Conservation (phyloP, 2,888 invertebrate species). For the Pristionchus fissidentatus region DNA sequence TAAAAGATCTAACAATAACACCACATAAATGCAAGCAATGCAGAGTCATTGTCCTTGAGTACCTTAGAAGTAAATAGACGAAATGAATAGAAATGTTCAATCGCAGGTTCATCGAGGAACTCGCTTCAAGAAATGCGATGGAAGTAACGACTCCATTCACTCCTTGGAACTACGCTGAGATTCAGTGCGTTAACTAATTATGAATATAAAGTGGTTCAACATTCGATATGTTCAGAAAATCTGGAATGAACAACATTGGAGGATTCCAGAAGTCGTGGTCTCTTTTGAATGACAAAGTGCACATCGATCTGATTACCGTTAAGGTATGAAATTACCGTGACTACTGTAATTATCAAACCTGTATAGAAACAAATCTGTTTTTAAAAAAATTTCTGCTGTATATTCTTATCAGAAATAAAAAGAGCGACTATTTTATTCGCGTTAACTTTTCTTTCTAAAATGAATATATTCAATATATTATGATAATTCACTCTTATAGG, state of each 20-base stretch:
- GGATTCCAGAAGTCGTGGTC: slow-evolving; percentile 60
- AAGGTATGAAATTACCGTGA: slow-evolving; percentile 52
- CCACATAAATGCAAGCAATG: neutral
- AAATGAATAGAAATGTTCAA: neutral
- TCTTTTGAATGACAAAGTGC: slow-evolving; percentile 46
- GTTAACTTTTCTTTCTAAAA: neutral
- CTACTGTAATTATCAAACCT: no score
- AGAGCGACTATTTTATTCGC: neutral
- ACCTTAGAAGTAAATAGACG: neutral
- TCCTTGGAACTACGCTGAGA: slow-evolving; percentile 66
- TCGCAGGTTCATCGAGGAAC: slow-evolving; percentile 68
- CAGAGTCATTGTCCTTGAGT: neutral
- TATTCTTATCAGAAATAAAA: neutral
- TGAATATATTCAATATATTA: neutral
- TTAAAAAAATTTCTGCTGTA: neutral
- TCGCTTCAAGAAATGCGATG: slow-evolving; percentile 59
- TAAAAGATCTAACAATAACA: neutral
- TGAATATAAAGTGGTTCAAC: neutral
- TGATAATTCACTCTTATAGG: slow-evolving; percentile 49
- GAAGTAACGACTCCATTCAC: slow-evolving; percentile 49
- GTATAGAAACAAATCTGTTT: neutral
- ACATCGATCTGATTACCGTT: slow-evolving; percentile 64
- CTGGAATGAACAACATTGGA: slow-evolving; percentile 43
- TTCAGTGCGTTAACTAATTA: neutral
- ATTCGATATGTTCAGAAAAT: neutral